Percentiles rank a stretch among this genome's conserved stretches.
phyloP scores from a whole-genome alignment of 2,888 invertebrate species.

The Himalopsyche anomala region DNA sequence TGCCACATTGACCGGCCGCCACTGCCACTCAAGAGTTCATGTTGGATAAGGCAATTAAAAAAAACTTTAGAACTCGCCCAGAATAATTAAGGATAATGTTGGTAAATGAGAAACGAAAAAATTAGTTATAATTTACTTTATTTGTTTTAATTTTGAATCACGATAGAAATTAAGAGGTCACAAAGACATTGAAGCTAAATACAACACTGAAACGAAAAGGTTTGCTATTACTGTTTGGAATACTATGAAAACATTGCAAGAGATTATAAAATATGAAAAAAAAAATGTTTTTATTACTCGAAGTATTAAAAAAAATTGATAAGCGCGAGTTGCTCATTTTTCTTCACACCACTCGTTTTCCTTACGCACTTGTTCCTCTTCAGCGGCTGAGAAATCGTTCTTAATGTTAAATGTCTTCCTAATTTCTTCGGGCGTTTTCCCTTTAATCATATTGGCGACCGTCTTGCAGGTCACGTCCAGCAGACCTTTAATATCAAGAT shows the following conservation, averaged over 20 bases:
- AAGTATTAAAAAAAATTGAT: neutral
- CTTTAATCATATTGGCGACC: slow-evolving; percentile 98
- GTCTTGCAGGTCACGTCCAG: slow-evolving; percentile 99
- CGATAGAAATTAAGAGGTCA: no score
- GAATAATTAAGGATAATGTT: no score
- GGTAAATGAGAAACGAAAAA: no score
- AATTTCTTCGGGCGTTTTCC: slow-evolving; percentile 98
- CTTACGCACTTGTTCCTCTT: slow-evolving; percentile 98
- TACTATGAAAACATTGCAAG: no score
- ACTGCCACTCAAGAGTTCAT: no score
- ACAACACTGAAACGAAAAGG: neutral
- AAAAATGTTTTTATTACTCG: neutral
- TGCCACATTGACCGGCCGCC: no score
- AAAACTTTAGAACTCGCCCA: no score
- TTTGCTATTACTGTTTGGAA: no score
- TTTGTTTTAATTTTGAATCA: neutral
- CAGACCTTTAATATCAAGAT: slow-evolving; percentile 95
- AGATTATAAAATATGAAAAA: neutral
- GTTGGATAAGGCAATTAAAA: no score
- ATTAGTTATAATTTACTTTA: no score
- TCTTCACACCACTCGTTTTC: slow-evolving; percentile 97
- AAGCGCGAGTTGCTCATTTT: slow-evolving; percentile 74
- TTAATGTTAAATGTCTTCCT: slow-evolving; percentile 98
- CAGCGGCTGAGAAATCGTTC: slow-evolving; percentile 96
- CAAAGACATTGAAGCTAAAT: no score